Evolutionary conservation across 2,797 vertebrate genomes (phyloP).

Genomic region (Melanotaenia boesemani): DNA sequence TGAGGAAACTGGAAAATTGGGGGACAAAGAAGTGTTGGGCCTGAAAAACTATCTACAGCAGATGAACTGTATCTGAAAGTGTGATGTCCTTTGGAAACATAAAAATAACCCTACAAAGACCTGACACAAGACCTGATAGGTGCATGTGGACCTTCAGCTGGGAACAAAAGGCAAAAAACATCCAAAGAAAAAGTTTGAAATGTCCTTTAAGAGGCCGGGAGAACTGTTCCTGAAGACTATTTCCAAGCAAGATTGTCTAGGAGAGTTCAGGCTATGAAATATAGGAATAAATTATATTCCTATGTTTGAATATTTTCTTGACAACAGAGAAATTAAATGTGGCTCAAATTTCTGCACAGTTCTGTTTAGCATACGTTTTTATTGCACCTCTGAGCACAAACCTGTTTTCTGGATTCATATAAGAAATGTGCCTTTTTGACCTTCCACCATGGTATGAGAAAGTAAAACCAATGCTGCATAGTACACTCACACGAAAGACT

Average conservation of each 20-base stretch:
- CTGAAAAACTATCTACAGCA: neutral
- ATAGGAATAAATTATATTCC: no score
- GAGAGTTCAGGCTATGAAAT: no score
- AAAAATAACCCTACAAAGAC: neutral
- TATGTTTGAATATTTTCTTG: no score
- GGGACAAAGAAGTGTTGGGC: neutral
- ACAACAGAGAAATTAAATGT: no score
- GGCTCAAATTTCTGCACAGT: neutral
- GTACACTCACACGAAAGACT: neutral
- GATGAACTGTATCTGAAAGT: neutral
- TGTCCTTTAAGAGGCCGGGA: neutral
- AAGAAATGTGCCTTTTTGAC: neutral
- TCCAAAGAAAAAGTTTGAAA: neutral
- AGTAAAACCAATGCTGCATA: neutral
- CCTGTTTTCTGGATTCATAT: neutral
- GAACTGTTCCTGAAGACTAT: no score
- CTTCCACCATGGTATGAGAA: neutral
- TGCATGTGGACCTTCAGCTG: neutral
- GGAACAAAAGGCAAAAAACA: neutral
- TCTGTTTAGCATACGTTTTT: neutral
- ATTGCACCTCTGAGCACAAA: neutral
- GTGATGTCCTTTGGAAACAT: neutral
- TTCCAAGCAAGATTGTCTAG: no score
- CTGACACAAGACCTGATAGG: neutral
- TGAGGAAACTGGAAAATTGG: no score